Base-by-base conservation (phyloP, 1,140 invertebrate genomes). In the Drosophila paulistorum region DNA sequence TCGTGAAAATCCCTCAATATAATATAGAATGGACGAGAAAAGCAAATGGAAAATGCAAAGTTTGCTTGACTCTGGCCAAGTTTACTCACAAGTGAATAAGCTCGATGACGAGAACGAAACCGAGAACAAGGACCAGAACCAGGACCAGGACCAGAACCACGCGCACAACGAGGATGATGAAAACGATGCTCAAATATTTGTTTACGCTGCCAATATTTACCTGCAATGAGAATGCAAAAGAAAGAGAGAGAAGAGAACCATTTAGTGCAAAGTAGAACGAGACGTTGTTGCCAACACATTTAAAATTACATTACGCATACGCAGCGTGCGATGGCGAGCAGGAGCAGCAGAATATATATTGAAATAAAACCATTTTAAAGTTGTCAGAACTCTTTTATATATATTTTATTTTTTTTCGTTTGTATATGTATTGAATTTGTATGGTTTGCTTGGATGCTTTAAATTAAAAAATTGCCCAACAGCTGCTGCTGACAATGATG, bases 161-260 rank as follows among this genome's bases (percentile, higher is more conserved):
- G 33, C 10, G 23, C n/a, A 51, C 17, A 14, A 30, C 26, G 14
- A 37, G 55, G 33, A 65, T 58, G 67, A 70, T 73, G 55, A 73
- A 68, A 77, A 77, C 66, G 74, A 75, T 65, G 63, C 71, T 86
- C 74, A 85, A 86, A 85, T 85, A 85, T 85, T 86, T 85, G 78
- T 60, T 23, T 48, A 71, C 55, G 71, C 62, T 63, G 74, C 65
- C 81, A 78, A 86, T 86, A 85, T 86, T 85, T 86, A 86, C 82
- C 82, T 86, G 83, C 69, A 86, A 78, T 66, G 77, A 71, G 26
- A 72, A 45, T 48, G 9, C 54, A 30, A 42, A 9, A 51, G 26
- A 55, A 72, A 55, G 54, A 33, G 54, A 33, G 26, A 45, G 58
- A 60, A 54, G 58, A 17, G 54, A 64, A 41, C 42, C 60, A 64